Evolutionary conservation across 2,797 vertebrate genomes (phyloP), one percentile per base, ranked within the genome.

Genomic region (Chaunax sp.): DNA sequence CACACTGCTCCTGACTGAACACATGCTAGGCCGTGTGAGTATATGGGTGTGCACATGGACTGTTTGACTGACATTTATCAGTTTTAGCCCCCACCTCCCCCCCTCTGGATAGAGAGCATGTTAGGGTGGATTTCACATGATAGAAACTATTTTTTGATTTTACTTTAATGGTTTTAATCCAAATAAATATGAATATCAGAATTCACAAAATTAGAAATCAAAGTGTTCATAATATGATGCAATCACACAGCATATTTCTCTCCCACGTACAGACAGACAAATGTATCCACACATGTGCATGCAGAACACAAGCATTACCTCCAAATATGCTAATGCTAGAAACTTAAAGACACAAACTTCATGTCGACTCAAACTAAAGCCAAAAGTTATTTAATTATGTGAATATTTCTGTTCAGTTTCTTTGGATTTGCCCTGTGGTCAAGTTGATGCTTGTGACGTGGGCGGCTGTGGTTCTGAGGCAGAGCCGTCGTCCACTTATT

Each of bases 181-280:
- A 38, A 44, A 55, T 33, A 25, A 51, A 37, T 16, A 49, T 41
- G 3, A 16, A 40, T 30, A 12, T 35, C n/a, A 25, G 10, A 2
- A 3, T 35, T 49, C 2, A 28, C 9, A 25, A 19, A 30, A 41
- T 28, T 0, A 94, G 92, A 92, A 93, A 93, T 89, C 93, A 89
- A 93, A 92, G 68, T 90, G 93, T 96, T 93, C 90, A 95, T n/a
- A n/a, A 67, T 88, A 87, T 87, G 13, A 82, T 22, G 20, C 28
- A 50, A 1, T 22, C 22, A 40, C 16, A 41, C 91, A 53, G 0
- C 33, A 4, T 9, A 0, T 26, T 2, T 33, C 5, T 18, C 6
- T n/a, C 3, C 23, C 12, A 18, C 28, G 23, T 16, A 33, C 35
- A 54, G n/a, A 40, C 19, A 77, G 87, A 78, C 80, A 87, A 1